Base-by-base conservation (phyloP, 1,140 invertebrate species). In the Araneus ventricosus region DNA sequence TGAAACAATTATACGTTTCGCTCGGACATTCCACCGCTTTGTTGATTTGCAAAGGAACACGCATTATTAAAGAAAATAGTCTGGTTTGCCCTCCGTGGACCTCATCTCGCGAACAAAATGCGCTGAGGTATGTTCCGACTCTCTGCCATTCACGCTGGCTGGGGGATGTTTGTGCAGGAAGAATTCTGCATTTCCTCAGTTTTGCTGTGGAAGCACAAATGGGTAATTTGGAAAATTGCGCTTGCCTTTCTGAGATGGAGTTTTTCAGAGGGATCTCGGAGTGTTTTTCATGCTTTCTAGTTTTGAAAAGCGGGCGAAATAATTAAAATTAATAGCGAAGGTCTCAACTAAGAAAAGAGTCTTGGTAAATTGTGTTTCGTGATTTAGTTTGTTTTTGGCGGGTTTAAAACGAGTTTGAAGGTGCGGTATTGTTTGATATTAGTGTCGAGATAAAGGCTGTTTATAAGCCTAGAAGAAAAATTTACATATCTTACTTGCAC, bases 1-100 rank as follows among this genome's bases (percentile, higher is more conserved):
- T 82, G 80, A 41, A 52, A 41, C 41, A 82, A 82, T 82, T 82
- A 82, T 82, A 52, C 30, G 63, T 67, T 67, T 52, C 80, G 80
- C 41, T 10, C 75, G 5, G 34, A 45, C 67, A 75, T 75, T 75
- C 67, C 34, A n/a, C 39, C 10, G 80, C 80, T 82, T 82, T 82
- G 80, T 82, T 82, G 80, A 27, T 52, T 82, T 52, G 67, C 67
- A 67, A 30, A 27, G 8, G 63, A 67, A 27, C n/a, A 20, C 14
- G 67, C 17, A 22, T 24, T 82, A 45, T 82, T 82, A 82, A 82
- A 82, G 67, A 82, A 82, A 82, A 45, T 39, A 82, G 17, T 34
- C 30, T 34, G 67, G 34, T 34, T 30, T 75, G 67, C 67, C 67
- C 67, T 75, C 30, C 2, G 27, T 20, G 30, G 67, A 75, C 67